phyloP scores from a whole-genome alignment of 1,140 invertebrate genomes.

The Drosophila virilis region DNA sequence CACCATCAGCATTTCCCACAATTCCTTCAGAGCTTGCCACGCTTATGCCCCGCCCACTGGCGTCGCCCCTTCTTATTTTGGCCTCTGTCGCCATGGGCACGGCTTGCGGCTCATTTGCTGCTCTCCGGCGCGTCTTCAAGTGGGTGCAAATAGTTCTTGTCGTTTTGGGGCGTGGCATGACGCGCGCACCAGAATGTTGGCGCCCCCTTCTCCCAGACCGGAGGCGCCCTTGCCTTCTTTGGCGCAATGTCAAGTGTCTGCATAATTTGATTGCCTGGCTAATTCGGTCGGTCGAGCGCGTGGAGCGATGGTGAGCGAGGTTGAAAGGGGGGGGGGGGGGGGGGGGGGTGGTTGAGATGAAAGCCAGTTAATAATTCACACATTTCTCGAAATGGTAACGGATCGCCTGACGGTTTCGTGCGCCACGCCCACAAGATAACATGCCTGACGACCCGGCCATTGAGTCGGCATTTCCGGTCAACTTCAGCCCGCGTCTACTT shows the following conservation, averaged over 20 bases:
- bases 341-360: not conserved
- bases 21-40: not conserved
- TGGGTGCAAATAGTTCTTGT: slow-evolving; percentile 49
- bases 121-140: slow-evolving; percentile 36
- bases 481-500: not conserved
- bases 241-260: slow-evolving; percentile 44
- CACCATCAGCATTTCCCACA: not conserved
- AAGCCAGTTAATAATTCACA: slow-evolving; percentile 49
- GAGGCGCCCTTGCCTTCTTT: not conserved
- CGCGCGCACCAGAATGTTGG: slow-evolving; percentile 12
- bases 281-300: slow-evolving; percentile 28
- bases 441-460: slow-evolving; percentile 12
- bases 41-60: no score
- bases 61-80: slow-evolving; percentile 2
- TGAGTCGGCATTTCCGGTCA: slow-evolving; percentile 32
- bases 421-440: slow-evolving; percentile 36
- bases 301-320: no score
- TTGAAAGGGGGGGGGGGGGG: no score
- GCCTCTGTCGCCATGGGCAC: slow-evolving; percentile 39
- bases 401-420: slow-evolving; percentile 30
- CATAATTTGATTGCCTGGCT: slow-evolving; percentile 54
- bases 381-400: slow-evolving; percentile 36
- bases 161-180: slow-evolving; percentile 13
- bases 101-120: slow-evolving; percentile 52
- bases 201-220: not conserved